Conservation (phyloP, 2,888 invertebrate species). For the Poecilus cupreus region DNA sequence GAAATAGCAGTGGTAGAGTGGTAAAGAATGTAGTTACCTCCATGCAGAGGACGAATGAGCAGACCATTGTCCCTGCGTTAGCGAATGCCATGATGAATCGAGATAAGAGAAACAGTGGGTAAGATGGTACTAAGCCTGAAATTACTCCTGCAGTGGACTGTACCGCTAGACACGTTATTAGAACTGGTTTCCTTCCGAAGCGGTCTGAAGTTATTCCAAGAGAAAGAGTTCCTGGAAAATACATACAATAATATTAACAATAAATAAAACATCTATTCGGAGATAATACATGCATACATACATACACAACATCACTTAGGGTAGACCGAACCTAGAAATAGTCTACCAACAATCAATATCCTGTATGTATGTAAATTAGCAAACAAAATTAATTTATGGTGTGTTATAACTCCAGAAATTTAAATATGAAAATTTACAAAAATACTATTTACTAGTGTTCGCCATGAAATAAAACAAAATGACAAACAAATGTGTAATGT, state of each 20-base stretch:
- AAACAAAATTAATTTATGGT: too few relatives aligned
- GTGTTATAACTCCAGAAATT: too few relatives aligned
- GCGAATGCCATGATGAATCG: conserved; percentile 78
- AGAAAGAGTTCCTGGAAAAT: conserved; percentile 73
- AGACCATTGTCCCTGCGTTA: conserved; percentile 79
- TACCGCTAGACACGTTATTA: conserved; percentile 75
- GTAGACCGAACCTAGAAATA: too few relatives aligned
- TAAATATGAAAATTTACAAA: too few relatives aligned
- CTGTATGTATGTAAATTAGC: too few relatives aligned
- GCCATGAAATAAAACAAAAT: too few relatives aligned
- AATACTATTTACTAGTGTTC: too few relatives aligned
- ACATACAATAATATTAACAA: background rate
- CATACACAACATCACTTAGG: too few relatives aligned
- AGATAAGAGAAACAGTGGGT: conserved; percentile 74
- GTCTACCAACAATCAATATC: too few relatives aligned
- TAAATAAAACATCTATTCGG: background rate
- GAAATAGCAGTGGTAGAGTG: conserved; percentile 59
- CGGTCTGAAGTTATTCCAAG: conserved; percentile 79
- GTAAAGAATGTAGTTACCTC: conserved; percentile 69
- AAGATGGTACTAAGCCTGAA: conserved; percentile 75
- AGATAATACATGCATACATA: too few relatives aligned
- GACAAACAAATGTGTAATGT: too few relatives aligned
- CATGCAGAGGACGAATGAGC: conserved; percentile 81
- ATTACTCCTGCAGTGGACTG: conserved; percentile 75
- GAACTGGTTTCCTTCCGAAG: conserved; percentile 77